phyloP scores from a whole-genome alignment of 2,113 vertebrate genomes.

The Ivindomyrus marchei region DNA sequence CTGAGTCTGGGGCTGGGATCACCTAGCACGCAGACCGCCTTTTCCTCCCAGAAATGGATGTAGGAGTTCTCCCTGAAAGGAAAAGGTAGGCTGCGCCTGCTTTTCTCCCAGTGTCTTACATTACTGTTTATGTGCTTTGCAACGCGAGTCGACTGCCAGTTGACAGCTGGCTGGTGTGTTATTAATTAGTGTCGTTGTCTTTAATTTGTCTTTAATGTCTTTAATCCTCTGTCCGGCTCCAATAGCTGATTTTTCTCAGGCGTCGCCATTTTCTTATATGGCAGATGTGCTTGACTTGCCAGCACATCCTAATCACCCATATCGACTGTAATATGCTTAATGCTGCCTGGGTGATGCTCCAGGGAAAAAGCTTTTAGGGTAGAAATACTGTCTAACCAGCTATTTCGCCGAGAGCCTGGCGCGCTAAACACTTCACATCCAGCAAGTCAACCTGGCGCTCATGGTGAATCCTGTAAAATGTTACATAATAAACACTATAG shows the following conservation, averaged over 20 bases:
- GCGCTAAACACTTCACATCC: not conserved
- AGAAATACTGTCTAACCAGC: not conserved
- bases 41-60: slow-evolving; percentile 8
- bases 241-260: not conserved
- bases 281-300: not conserved
- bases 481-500: not conserved
- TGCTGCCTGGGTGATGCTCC: not conserved
- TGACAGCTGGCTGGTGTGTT: not conserved
- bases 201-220: not conserved
- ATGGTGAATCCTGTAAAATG: not conserved
- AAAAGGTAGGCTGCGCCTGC: slow-evolving; percentile 1
- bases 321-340: not conserved
- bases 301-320: not conserved
- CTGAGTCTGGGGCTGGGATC: not conserved
- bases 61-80: slow-evolving; percentile 2
- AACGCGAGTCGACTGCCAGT: not conserved
- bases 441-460: not conserved
- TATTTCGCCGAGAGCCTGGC: not conserved
- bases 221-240: not conserved
- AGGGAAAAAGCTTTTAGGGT: not conserved
- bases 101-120: not conserved
- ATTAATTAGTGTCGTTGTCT: not conserved
- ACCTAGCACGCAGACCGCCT: not conserved
- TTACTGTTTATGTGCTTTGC: not conserved
- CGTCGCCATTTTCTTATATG: not conserved